Conservation (phyloP, 1,140 invertebrate species). For the Mycetomoellerius zeteki region DNA sequence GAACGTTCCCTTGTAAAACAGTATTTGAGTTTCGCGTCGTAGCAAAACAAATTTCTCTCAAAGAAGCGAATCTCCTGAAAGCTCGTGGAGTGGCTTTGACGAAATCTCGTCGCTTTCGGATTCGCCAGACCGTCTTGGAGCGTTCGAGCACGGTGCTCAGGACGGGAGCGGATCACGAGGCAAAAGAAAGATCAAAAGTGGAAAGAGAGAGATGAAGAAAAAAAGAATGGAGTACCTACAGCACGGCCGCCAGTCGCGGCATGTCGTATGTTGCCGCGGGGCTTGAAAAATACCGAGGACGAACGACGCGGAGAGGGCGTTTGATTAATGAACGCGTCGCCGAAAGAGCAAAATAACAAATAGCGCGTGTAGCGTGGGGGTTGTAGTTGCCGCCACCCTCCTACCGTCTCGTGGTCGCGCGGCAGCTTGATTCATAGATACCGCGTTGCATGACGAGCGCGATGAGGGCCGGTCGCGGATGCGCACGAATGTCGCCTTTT, state of each 20-base stretch:
- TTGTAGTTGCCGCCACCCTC: conserved; percentile 55
- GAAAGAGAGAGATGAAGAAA: neutral
- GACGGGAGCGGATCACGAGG: neutral
- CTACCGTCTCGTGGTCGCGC: conserved; percentile 41
- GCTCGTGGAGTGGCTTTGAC: neutral
- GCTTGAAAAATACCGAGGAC: conserved; percentile 81
- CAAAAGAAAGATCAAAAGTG: conserved; percentile 32
- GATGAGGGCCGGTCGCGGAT: conserved; percentile 54
- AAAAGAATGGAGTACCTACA: conserved; percentile 46
- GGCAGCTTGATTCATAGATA: conserved; percentile 76
- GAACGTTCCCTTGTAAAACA: conserved; percentile 11
- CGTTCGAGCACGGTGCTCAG: neutral
- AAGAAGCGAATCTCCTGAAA: conserved; percentile 30
- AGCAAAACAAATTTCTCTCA: conserved; percentile 25
- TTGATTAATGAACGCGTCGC: conserved; percentile 85
- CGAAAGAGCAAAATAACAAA: conserved; percentile 85
- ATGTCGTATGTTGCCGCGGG: conserved; percentile 67
- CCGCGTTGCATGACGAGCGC: conserved; percentile 76
- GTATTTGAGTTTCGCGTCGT: conserved; percentile 5
- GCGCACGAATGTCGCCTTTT: conserved; percentile 60
- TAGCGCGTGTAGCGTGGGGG: conserved; percentile 74
- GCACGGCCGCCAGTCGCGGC: conserved; percentile 66
- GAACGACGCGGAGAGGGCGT: conserved; percentile 76
- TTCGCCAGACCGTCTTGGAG: conserved; percentile 2
- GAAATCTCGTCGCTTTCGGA: conserved; percentile 12